Evolutionary conservation across 2,113 vertebrate genomes (phyloP).

Genomic region (Atherinomorus stipes): DNA sequence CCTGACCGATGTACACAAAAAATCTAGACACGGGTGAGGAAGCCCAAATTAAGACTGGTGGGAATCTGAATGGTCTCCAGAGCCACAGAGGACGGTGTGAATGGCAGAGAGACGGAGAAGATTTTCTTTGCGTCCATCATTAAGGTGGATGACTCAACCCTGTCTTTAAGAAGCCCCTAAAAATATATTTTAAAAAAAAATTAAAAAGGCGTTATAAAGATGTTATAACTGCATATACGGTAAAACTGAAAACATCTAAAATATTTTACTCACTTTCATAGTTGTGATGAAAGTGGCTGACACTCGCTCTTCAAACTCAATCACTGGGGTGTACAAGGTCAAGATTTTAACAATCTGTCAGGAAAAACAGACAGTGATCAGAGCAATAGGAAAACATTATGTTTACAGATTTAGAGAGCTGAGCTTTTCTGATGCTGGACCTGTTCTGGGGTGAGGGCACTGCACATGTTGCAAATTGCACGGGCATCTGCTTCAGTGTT

Average conservation of each 20-base stretch:
- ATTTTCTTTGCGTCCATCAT: constrained; percentile 96
- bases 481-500: constrained; percentile 94
- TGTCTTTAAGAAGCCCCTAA: constrained; percentile 90
- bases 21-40: constrained; percentile 89
- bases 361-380: constrained; percentile 24
- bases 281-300: constrained; percentile 90
- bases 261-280: constrained; percentile 86
- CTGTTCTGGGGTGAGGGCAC: constrained; percentile 90
- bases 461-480: constrained; percentile 94
- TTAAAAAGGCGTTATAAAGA: background rate
- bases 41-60: constrained; percentile 90
- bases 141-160: constrained; percentile 90
- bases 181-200: constrained; percentile 33
- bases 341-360: constrained; percentile 95
- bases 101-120: constrained; percentile 91
- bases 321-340: constrained; percentile 96
- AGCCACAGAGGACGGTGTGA: constrained; percentile 91
- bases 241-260: background rate
- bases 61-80: constrained; percentile 97
- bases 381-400: rapidly evolving
- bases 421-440: constrained; percentile 67
- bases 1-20: background rate
- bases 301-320: constrained; percentile 98
- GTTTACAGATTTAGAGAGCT: background rate
- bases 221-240: background rate